Conservation (phyloP, 2,888 invertebrate genomes). For the Schizotus pectinicornis region DNA sequence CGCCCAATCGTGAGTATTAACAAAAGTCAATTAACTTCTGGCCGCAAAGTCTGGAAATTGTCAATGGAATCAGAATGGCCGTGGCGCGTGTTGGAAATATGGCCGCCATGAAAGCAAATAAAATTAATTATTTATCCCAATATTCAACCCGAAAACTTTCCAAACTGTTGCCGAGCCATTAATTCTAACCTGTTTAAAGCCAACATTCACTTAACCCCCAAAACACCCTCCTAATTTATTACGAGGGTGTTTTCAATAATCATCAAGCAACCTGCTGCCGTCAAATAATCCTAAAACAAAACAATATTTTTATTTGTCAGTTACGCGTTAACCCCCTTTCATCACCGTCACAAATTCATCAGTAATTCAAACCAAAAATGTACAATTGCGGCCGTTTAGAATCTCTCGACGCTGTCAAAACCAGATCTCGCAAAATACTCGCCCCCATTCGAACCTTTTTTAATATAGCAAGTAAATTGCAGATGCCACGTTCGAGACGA, state of each 20-base stretch:
- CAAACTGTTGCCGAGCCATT: not conserved
- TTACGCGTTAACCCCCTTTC: not conserved
- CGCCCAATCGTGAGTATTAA: conserved; percentile 53
- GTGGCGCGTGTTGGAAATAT: conserved; percentile 40
- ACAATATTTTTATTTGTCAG: too few relatives aligned
- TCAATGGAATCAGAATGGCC: conserved; percentile 2
- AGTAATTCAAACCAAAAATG: not conserved
- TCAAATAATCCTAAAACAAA: not conserved
- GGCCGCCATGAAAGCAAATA: conserved; percentile 24
- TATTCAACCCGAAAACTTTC: too few relatives aligned
- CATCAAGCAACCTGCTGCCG: not conserved
- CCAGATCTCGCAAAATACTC: not conserved
- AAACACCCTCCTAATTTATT: not conserved
- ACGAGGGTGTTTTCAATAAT: not conserved
- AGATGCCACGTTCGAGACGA: conserved; percentile 86
- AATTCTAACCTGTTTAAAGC: not conserved
- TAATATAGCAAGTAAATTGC: conserved; percentile 43
- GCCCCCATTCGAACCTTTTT: not conserved
- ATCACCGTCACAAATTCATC: not conserved
- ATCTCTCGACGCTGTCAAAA: not conserved
- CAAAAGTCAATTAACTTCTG: not conserved
- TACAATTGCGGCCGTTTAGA: not conserved
- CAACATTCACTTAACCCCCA: not conserved
- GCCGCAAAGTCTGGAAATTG: not conserved
- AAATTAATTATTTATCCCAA: not conserved